phyloP scores from a whole-genome alignment of 2,888 invertebrate species.

The Orthosia cruda region DNA sequence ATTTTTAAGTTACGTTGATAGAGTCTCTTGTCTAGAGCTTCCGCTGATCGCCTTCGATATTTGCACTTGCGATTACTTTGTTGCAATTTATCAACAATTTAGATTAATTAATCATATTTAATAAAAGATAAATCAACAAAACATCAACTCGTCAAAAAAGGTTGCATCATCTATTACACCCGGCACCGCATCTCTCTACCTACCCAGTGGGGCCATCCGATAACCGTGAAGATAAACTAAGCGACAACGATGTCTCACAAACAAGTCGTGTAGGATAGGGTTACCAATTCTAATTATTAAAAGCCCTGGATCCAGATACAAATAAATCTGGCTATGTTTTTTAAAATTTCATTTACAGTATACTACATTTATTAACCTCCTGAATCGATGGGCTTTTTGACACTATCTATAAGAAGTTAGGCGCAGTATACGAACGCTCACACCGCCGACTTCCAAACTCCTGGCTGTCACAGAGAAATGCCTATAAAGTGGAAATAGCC shows the following conservation, averaged over 20 bases:
- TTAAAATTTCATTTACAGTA: too few species aligned
- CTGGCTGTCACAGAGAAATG: too few species aligned
- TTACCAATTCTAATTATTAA: constrained; percentile 1
- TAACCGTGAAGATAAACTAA: constrained; percentile 56
- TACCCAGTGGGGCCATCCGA: constrained; percentile 43
- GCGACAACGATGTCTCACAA: constrained; percentile 36
- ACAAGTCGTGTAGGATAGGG: constrained; percentile 46
- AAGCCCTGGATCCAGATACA: neutral
- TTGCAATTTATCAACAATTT: neutral
- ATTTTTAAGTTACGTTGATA: too few species aligned
- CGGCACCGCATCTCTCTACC: constrained; percentile 10
- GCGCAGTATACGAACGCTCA: too few species aligned
- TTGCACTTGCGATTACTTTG: neutral
- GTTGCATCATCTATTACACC: constrained; percentile 37
- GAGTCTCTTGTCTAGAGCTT: too few species aligned
- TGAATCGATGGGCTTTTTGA: too few species aligned
- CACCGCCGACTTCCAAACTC: too few species aligned
- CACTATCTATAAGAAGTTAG: too few species aligned
- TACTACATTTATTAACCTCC: too few species aligned
- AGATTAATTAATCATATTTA: neutral
- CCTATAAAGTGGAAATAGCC: too few species aligned
- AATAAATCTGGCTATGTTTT: too few species aligned
- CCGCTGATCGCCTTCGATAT: too few species aligned
- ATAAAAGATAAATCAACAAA: neutral
- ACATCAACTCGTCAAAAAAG: neutral